Percentiles rank a stretch among this genome's conserved stretches.
Evolutionary conservation across 1,140 invertebrate genomes (phyloP).

Genomic region (Hermetia illucens): DNA sequence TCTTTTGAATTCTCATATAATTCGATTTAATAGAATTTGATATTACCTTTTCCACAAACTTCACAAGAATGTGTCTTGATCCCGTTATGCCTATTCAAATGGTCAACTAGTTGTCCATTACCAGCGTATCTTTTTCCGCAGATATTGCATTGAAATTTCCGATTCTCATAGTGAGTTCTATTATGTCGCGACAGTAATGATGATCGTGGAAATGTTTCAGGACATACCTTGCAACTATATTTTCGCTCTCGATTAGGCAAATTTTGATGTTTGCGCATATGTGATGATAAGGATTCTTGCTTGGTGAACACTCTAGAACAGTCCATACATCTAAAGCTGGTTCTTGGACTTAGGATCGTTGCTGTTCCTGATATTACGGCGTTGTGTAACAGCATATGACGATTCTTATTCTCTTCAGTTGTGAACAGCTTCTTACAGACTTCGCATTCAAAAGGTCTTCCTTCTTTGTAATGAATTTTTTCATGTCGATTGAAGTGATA

Average conservation of each 20-base stretch:
- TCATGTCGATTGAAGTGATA: slow-evolving; percentile 31
- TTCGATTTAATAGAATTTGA: too few species aligned
- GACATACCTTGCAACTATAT: slow-evolving; percentile 33
- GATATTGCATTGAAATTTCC: too few species aligned
- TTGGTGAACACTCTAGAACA: slow-evolving; percentile 14
- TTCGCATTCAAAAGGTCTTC: slow-evolving; percentile 39
- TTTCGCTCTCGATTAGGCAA: too few species aligned
- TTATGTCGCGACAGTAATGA: too few species aligned
- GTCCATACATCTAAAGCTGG: slow-evolving; percentile 11
- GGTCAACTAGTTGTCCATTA: too few species aligned
- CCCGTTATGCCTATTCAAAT: too few species aligned
- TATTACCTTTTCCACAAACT: too few species aligned
- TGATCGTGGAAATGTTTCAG: slow-evolving; percentile 19
- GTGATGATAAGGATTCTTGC: slow-evolving; percentile 14
- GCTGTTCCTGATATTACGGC: slow-evolving; percentile 3
- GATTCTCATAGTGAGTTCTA: too few species aligned
- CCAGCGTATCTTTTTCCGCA: too few species aligned
- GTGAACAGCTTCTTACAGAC: slow-evolving; percentile 40
- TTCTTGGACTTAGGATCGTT: neutral
- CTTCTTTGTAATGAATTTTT: slow-evolving; percentile 36
- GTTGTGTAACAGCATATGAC: too few species aligned
- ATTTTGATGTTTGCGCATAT: slow-evolving; percentile 8
- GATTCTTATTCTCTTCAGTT: slow-evolving; percentile 27
- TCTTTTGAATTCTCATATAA: too few species aligned
- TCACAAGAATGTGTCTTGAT: too few species aligned